phyloP scores from a whole-genome alignment of 2,113 vertebrate genomes.

The Dolichallabes microphthalmus region DNA sequence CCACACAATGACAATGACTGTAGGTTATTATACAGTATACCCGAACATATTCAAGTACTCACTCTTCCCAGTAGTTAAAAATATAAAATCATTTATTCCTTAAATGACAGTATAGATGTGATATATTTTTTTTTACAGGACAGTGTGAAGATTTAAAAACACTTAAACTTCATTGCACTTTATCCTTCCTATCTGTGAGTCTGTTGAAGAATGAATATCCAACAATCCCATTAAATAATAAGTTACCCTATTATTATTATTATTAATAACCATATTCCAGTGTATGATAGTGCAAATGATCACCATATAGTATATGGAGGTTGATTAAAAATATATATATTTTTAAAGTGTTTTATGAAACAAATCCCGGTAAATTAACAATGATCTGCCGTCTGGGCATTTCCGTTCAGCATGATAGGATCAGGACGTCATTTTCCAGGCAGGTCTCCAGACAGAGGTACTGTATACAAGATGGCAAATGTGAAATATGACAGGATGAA shows the following conservation, averaged over 20 bases:
- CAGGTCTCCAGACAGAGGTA: conserved; percentile 13
- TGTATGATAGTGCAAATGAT: neutral
- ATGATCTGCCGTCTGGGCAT: neutral
- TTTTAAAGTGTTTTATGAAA: neutral
- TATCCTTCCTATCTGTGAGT: neutral
- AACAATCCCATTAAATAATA: neutral
- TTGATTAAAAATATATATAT: neutral
- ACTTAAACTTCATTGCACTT: neutral
- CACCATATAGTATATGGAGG: neutral
- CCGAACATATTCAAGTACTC: neutral
- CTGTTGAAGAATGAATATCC: neutral
- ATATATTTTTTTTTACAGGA: neutral
- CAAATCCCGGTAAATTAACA: neutral
- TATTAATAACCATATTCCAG: neutral
- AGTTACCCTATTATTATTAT: neutral
- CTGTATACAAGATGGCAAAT: conserved; percentile 3
- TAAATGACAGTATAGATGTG: neutral
- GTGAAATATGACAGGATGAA: neutral
- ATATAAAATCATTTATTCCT: conserved; percentile 29
- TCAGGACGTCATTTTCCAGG: neutral
- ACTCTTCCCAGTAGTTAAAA: conserved; percentile 3
- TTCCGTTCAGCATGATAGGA: neutral
- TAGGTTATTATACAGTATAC: neutral
- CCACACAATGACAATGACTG: neutral
- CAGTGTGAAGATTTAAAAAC: neutral